Evolutionary conservation across 1,140 invertebrate species (phyloP).

Genomic region (Archegozetes longisetosus): DNA sequence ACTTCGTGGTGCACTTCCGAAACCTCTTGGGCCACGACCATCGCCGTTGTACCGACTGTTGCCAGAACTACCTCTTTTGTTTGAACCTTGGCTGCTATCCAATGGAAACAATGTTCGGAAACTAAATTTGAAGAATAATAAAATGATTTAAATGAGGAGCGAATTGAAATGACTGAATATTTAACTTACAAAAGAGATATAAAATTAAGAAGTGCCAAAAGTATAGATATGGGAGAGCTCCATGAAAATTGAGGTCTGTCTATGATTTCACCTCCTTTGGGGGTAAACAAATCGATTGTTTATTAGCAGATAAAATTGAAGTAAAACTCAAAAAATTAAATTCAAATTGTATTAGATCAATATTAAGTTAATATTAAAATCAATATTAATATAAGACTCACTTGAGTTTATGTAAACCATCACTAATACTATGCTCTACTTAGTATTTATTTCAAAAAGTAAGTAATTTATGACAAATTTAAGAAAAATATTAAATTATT

Average conservation of each 20-base stretch:
- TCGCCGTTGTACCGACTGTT: background rate
- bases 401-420: background rate
- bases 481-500: too few species aligned
- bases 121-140: background rate
- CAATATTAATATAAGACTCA: background rate
- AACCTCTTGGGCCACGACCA: background rate
- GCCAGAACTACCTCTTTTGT: background rate
- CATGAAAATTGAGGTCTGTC: background rate
- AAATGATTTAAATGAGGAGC: background rate
- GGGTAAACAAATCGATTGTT: too few species aligned
- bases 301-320: too few species aligned
- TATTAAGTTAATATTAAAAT: background rate
- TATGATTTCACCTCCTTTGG: background rate
- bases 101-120: background rate
- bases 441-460: too few species aligned
- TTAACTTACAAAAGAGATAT: background rate
- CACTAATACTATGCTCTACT: too few species aligned
- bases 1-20: background rate
- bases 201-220: background rate
- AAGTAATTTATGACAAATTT: too few species aligned
- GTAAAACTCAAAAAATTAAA: background rate
- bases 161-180: background rate
- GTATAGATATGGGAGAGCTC: background rate
- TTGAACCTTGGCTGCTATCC: background rate
- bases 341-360: background rate